Percentiles rank a stretch among this genome's conserved stretches.
Conservation (phyloP, 2,797 vertebrate genomes). For the Morus bassanus region DNA sequence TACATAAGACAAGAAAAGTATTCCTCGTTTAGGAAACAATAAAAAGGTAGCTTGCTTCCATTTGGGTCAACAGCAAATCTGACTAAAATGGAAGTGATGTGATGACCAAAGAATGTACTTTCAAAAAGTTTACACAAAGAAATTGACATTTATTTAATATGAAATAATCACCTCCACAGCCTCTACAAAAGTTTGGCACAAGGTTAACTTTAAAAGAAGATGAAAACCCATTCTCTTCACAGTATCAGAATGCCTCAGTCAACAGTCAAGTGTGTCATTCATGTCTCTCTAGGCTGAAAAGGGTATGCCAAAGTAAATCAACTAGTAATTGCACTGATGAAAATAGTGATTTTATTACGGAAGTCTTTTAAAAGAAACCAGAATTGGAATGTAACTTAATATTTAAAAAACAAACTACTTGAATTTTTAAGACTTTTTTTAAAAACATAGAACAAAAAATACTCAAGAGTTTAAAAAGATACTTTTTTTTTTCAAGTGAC, state of each 20-base stretch:
- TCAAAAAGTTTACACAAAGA: not conserved
- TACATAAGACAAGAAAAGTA: not conserved
- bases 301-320: slow-evolving; percentile 31
- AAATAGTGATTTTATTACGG: not conserved
- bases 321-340: not conserved
- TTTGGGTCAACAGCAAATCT: not conserved
- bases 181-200: not conserved
- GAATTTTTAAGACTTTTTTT: not conserved
- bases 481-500: not conserved
- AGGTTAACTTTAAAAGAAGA: slow-evolving; percentile 2
- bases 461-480: not conserved
- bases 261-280: slow-evolving; percentile 2
- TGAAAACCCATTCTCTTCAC: not conserved
- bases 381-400: slow-evolving; percentile 12
- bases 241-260: not conserved
- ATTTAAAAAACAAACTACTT: slow-evolving; percentile 29
- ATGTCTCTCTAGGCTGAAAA: not conserved
- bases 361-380: slow-evolving; percentile 30
- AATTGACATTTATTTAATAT: not conserved
- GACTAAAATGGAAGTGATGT: not conserved
- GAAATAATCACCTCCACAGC: not conserved
- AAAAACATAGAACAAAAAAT: not conserved
- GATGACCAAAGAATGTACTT: not conserved
- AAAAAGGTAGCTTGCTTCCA: not conserved
- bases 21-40: not conserved